Conservation (phyloP, 2,888 invertebrate genomes). For the Phania funesta region DNA sequence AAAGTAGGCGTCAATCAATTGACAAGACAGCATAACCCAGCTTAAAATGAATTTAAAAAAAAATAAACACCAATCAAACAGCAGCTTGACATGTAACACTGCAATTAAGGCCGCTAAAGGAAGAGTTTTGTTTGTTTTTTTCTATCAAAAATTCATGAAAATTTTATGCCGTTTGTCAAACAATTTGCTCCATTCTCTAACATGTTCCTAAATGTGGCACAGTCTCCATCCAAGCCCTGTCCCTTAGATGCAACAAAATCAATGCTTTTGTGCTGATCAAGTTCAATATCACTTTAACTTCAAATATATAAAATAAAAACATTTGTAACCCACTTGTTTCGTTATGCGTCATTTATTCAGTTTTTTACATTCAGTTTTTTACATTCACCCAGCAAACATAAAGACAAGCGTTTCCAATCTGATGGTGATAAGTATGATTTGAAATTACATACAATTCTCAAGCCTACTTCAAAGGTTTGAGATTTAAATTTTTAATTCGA, state of each 20-base stretch:
- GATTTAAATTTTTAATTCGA: too few relatives aligned
- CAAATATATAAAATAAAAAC: conserved; percentile 9
- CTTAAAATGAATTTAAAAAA: too few relatives aligned
- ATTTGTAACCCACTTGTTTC: conserved; percentile 58
- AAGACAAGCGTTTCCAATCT: too few relatives aligned
- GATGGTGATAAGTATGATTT: too few relatives aligned
- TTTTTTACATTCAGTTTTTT: too few relatives aligned
- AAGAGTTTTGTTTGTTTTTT: conserved; percentile 27
- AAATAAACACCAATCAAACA: neutral
- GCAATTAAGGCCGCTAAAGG: conserved; percentile 48
- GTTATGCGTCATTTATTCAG: conserved; percentile 53
- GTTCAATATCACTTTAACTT: neutral
- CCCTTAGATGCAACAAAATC: neutral
- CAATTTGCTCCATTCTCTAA: neutral
- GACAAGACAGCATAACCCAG: too few relatives aligned
- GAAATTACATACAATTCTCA: too few relatives aligned
- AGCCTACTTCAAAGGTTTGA: too few relatives aligned
- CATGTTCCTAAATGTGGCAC: too few relatives aligned
- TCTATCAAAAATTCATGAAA: neutral
- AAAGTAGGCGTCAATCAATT: conserved; percentile 54
- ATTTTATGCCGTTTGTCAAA: neutral
- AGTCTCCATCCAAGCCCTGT: conserved; percentile 1
- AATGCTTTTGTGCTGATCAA: neutral
- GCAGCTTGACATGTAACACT: conserved; percentile 23
- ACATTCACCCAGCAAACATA: too few relatives aligned